Conservation (phyloP, 1,140 invertebrate species). For the Lutraria rhynchaena region DNA sequence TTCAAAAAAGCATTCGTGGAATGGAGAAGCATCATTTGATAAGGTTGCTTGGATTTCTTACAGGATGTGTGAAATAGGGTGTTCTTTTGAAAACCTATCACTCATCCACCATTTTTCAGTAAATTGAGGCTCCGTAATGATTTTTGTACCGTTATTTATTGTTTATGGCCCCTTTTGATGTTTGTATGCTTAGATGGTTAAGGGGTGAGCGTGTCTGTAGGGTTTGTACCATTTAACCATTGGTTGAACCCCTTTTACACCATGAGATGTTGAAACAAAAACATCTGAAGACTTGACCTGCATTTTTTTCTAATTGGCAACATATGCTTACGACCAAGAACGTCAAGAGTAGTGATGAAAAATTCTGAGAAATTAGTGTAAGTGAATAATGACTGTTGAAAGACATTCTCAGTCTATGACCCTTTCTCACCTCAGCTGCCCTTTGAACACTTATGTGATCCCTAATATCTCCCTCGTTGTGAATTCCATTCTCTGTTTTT, state of each 20-base stretch:
- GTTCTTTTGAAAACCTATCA: slow-evolving; percentile 49
- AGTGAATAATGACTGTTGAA: not conserved
- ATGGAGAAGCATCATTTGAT: not conserved
- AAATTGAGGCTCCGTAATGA: slow-evolving; percentile 21
- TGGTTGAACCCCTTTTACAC: slow-evolving; percentile 4
- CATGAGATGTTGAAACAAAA: not conserved
- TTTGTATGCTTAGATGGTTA: slow-evolving; percentile 3
- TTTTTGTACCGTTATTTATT: slow-evolving; percentile 54
- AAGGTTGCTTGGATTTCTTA: slow-evolving; percentile 17
- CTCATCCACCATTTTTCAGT: not conserved
- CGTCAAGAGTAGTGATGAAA: slow-evolving; percentile 4
- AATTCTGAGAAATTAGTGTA: slow-evolving; percentile 5
- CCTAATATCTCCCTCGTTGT: too few species aligned
- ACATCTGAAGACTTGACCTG: slow-evolving; percentile 1
- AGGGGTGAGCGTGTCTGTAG: slow-evolving; percentile 34
- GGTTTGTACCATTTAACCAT: not conserved
- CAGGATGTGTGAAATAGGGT: not conserved
- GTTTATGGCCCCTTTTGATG: slow-evolving; percentile 32
- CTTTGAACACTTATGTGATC: too few species aligned
- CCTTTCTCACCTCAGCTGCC: slow-evolving; percentile 22
- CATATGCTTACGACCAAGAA: slow-evolving; percentile 15
- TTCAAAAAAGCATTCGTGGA: slow-evolving; percentile 11
- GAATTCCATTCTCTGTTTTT: too few species aligned
- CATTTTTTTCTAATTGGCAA: slow-evolving; percentile 33
- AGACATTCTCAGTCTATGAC: slow-evolving; percentile 5